These are phyloP conservation scores for Asteroscopus sphinx DNA, from an alignment of 2,888 invertebrate species.

Conservation along the genomic window DNA sequence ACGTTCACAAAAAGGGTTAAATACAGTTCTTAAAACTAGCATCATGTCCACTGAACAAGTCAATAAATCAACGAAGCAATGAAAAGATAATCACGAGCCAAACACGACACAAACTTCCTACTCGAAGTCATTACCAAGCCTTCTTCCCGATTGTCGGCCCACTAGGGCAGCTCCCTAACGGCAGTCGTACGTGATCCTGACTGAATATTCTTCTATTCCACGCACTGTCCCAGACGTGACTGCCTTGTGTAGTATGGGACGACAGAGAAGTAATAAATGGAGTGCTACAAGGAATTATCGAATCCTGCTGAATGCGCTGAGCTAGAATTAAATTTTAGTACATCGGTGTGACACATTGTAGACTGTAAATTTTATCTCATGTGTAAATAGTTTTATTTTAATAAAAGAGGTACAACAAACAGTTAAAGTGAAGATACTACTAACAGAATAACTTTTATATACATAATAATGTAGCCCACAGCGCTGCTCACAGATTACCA, in stretches of 20 bases:
- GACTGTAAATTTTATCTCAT: too few species aligned
- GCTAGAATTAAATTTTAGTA: too few species aligned
- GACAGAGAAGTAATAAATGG: constrained; percentile 7
- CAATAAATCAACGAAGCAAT: constrained; percentile 20
- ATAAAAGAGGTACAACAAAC: too few species aligned
- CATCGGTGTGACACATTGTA: too few species aligned
- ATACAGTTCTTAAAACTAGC: too few species aligned
- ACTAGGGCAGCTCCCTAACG: constrained; percentile 39
- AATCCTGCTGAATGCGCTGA: too few species aligned
- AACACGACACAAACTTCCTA: constrained; percentile 47
- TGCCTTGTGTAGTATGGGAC: constrained; percentile 10
- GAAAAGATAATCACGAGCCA: constrained; percentile 44
- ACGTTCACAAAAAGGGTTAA: too few species aligned
- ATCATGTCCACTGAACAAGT: constrained; percentile 6
- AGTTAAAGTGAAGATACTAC: too few species aligned
- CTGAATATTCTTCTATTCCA: constrained; percentile 38
- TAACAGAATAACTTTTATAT: too few species aligned
- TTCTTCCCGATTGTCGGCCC: constrained; percentile 44
- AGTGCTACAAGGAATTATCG: not conserved
- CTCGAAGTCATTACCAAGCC: constrained; percentile 49
- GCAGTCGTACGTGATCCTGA: constrained; percentile 45
- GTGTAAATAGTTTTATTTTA: too few species aligned
- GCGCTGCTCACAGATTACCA: too few species aligned
- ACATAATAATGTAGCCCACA: too few species aligned
- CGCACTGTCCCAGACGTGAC: constrained; percentile 51